Conservation (phyloP, 23 tunicate species). For the Ciona savignyi region DNA sequence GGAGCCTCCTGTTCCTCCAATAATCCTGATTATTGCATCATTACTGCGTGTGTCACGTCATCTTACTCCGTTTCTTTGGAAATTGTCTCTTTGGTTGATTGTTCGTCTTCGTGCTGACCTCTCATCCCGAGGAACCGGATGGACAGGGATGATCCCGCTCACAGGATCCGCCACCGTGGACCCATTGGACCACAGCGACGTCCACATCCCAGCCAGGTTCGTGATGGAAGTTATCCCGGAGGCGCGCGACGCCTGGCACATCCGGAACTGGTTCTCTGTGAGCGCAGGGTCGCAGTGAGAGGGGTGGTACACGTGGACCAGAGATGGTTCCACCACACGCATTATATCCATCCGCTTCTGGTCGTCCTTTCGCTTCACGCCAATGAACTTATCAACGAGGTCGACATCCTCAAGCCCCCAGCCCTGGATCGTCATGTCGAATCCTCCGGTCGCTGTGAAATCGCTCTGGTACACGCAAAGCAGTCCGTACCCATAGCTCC, state of each 20-base stretch:
- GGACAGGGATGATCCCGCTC: conserved; percentile 17
- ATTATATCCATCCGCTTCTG: conserved; percentile 11
- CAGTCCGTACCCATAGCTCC: conserved; percentile 87
- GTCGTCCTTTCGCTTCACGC: neutral
- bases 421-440: conserved; percentile 80
- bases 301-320: conserved; percentile 93
- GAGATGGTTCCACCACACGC: conserved; percentile 68
- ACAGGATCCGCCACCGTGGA: conserved; percentile 9
- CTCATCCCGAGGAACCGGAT: too few relatives aligned
- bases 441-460: conserved; percentile 78
- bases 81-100: too few relatives aligned
- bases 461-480: conserved; percentile 79
- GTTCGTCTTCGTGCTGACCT: too few relatives aligned
- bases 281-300: conserved; percentile 64
- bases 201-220: conserved; percentile 40
- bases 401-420: conserved; percentile 99
- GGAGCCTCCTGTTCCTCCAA: too few relatives aligned
- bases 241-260: conserved; percentile 81
- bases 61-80: too few relatives aligned
- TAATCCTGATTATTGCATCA: too few relatives aligned
- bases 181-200: neutral
- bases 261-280: conserved; percentile 54
- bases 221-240: conserved; percentile 42
- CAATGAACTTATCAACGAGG: conserved; percentile 68
- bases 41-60: too few relatives aligned